These are phyloP conservation scores for Nebria salina DNA, from an alignment of 2,888 invertebrate species.

Conservation along the genomic window DNA sequence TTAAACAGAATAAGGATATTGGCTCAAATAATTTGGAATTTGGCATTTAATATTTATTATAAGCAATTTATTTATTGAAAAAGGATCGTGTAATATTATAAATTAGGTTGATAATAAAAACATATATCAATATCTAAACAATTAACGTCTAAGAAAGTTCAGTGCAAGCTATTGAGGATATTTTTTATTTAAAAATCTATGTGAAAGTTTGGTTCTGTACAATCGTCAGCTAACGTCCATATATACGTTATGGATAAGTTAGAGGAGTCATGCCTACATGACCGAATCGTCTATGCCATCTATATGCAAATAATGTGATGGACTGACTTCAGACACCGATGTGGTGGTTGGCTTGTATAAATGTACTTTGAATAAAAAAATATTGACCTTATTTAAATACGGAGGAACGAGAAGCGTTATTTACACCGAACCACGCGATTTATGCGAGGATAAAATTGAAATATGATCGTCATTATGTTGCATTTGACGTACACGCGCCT, in stretches of 20 bases:
- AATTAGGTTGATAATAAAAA: too few species aligned
- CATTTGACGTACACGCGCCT: conserved; percentile 45
- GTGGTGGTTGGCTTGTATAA: conserved; percentile 15
- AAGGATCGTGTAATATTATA: too few species aligned
- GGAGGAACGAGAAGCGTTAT: conserved; percentile 34
- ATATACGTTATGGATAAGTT: neutral
- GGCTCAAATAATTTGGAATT: too few species aligned
- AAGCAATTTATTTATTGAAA: too few species aligned
- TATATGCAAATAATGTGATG: conserved; percentile 39
- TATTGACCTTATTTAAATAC: conserved; percentile 47
- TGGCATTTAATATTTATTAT: too few species aligned
- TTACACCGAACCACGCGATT: conserved; percentile 41
- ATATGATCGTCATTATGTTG: conserved; percentile 47
- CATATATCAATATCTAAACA: too few species aligned
- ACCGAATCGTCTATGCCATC: conserved; percentile 37
- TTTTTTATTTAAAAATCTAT: too few species aligned
- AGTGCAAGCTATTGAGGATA: too few species aligned
- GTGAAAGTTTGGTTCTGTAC: neutral
- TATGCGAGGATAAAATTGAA: conserved; percentile 47
- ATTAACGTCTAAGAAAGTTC: too few species aligned
- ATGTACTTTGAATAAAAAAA: conserved; percentile 45
- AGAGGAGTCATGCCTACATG: conserved; percentile 3
- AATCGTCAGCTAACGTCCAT: neutral
- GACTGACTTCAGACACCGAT: conserved; percentile 14
- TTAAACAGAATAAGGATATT: too few species aligned